phyloP scores from a whole-genome alignment of 1,140 invertebrate species.

The Carcinoscorpius rotundicauda region DNA sequence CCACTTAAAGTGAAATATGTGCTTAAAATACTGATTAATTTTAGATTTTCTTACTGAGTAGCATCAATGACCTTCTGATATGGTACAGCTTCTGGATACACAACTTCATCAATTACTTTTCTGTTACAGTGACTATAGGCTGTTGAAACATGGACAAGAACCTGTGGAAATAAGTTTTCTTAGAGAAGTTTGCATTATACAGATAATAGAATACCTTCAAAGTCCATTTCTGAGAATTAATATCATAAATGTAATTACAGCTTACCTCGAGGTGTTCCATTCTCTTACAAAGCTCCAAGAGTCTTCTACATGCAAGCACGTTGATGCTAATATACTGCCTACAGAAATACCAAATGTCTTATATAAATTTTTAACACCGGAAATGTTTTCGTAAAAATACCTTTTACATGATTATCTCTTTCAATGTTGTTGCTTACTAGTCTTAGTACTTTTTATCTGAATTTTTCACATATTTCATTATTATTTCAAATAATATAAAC shows the following conservation, averaged over 20 bases:
- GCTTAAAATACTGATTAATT: too few species aligned
- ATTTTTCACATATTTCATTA: too few species aligned
- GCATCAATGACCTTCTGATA: constrained; percentile 22
- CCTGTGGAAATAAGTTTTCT: constrained; percentile 8
- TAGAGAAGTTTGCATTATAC: too few species aligned
- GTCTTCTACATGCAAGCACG: constrained; percentile 18
- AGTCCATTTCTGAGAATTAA: not conserved
- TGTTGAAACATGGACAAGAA: constrained; percentile 22
- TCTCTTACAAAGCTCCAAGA: constrained; percentile 40
- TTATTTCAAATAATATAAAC: too few species aligned
- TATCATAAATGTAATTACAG: not conserved
- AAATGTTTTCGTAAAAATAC: too few species aligned
- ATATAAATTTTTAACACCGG: not conserved
- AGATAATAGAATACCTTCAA: not conserved
- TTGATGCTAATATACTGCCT: constrained; percentile 34
- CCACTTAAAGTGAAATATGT: too few species aligned
- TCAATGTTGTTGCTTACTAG: too few species aligned
- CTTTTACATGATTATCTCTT: too few species aligned
- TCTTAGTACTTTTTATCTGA: too few species aligned
- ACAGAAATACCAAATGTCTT: not conserved
- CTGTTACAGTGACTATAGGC: constrained; percentile 23
- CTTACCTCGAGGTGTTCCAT: constrained; percentile 69
- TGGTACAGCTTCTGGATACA: constrained; percentile 18
- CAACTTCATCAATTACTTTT: constrained; percentile 18
- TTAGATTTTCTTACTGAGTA: constrained; percentile 15